Percentiles rank a stretch among this genome's conserved stretches.
phyloP scores from a whole-genome alignment of 2,113 vertebrate species.

The Oryzias javanicus region DNA sequence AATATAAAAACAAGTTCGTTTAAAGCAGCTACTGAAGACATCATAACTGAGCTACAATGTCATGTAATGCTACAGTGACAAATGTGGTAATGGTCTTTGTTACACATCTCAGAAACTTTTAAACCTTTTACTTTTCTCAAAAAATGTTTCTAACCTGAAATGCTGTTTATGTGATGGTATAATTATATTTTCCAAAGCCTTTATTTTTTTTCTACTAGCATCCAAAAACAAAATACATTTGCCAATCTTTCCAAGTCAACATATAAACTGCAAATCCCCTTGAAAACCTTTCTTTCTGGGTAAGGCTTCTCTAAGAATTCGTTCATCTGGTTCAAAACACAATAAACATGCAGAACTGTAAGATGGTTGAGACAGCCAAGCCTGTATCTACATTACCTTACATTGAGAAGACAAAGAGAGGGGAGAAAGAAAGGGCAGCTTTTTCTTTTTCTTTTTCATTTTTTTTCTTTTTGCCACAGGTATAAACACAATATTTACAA shows the following conservation, averaged over 20 bases:
- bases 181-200: conserved; percentile 2
- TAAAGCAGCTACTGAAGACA: conserved; percentile 14
- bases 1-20: conserved; percentile 30
- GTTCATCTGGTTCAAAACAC: conserved; percentile 22
- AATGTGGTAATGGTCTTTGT: conserved; percentile 16
- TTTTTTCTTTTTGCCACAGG: conserved; percentile 38
- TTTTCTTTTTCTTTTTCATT: conserved; percentile 15
- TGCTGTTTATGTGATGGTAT: conserved; percentile 10
- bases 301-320: neutral
- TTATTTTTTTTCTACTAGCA: neutral
- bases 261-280: neutral
- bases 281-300: neutral
- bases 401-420: conserved; percentile 47
- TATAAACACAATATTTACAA: conserved; percentile 71
- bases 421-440: conserved; percentile 37
- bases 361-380: conserved; percentile 62
- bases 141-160: conserved; percentile 17
- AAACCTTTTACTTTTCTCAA: conserved; percentile 17
- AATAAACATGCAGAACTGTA: conserved; percentile 57
- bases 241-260: too few species aligned
- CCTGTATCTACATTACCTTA: conserved; percentile 39
- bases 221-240: neutral
- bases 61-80: conserved; percentile 57
- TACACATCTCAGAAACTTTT: conserved; percentile 9
- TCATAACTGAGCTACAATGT: conserved; percentile 51